phyloP scores from a whole-genome alignment of 2,888 invertebrate genomes.

The Zygogramma bicolorata region DNA sequence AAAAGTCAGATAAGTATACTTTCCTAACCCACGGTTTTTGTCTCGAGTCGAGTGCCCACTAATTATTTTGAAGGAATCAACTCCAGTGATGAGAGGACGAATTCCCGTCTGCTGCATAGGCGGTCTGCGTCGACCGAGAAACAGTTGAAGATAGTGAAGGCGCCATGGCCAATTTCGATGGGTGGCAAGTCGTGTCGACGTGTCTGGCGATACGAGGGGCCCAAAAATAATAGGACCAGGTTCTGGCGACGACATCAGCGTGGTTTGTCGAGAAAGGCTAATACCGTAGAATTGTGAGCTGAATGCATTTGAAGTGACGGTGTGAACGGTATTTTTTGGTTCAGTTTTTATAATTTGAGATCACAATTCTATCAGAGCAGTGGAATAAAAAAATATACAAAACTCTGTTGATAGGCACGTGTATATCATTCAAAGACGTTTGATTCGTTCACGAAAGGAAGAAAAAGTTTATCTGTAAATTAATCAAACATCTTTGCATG shows the following conservation, averaged over 20 bases:
- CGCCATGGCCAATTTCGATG: slow-evolving; percentile 59
- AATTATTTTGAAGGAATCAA: slow-evolving; percentile 46
- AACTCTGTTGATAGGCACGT: no score
- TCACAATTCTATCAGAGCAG: no score
- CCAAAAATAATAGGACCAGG: neutral
- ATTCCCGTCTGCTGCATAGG: slow-evolving; percentile 46
- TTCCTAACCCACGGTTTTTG: slow-evolving; percentile 42
- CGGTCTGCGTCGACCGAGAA: slow-evolving; percentile 45
- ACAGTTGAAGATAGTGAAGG: slow-evolving; percentile 58
- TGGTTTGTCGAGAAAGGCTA: no score
- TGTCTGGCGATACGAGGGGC: slow-evolving; percentile 3
- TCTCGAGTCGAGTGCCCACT: slow-evolving; percentile 38
- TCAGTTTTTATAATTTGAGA: no score
- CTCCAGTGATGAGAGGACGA: slow-evolving; percentile 39
- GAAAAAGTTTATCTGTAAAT: no score
- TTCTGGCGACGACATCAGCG: neutral
- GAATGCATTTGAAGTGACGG: no score
- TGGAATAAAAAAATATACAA: no score
- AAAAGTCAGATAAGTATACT: slow-evolving; percentile 41
- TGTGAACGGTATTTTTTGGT: no score
- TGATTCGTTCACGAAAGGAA: no score
- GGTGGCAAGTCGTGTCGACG: slow-evolving; percentile 53
- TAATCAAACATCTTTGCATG: no score
- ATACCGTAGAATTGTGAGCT: no score
- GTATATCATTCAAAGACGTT: no score